Conservation (phyloP, 2,888 invertebrate genomes). For the Drosophila nr. perissopoda region DNA sequence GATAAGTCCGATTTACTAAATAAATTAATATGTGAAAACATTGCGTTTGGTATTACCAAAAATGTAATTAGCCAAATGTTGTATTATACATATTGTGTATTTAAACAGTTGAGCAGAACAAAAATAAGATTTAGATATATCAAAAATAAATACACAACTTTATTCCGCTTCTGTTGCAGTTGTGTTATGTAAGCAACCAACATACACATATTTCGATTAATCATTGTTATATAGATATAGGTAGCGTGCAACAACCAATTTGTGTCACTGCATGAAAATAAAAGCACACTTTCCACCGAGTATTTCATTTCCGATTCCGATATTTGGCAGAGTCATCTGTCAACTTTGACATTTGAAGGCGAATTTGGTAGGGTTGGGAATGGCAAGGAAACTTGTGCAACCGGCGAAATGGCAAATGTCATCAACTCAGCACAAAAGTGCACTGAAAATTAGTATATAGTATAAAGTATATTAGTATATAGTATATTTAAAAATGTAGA, state of each 20-base stretch:
- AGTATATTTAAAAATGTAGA: background rate
- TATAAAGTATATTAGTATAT: background rate
- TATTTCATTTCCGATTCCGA: conserved; percentile 20
- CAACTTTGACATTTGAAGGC: conserved; percentile 71
- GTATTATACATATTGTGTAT: background rate
- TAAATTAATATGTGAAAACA: background rate
- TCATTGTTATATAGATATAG: background rate
- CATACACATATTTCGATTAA: background rate
- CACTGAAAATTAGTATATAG: background rate
- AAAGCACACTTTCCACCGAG: conserved; percentile 21
- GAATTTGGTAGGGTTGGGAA: background rate
- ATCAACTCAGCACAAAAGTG: background rate
- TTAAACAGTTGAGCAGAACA: conserved; percentile 22
- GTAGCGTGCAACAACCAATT: conserved; percentile 21
- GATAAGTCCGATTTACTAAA: background rate
- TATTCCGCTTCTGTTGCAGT: conserved; percentile 6
- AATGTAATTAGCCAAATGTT: background rate
- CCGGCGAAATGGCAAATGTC: conserved; percentile 65
- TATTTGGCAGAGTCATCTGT: conserved; percentile 31
- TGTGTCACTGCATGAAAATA: conserved; percentile 26
- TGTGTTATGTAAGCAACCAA: conserved; percentile 36
- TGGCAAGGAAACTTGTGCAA: background rate
- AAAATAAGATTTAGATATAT: background rate
- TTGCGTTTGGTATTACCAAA: too few species aligned
- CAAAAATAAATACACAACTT: background rate